Base-by-base conservation (phyloP, 2,113 vertebrate genomes). In the Urocitellus parryii region DNA sequence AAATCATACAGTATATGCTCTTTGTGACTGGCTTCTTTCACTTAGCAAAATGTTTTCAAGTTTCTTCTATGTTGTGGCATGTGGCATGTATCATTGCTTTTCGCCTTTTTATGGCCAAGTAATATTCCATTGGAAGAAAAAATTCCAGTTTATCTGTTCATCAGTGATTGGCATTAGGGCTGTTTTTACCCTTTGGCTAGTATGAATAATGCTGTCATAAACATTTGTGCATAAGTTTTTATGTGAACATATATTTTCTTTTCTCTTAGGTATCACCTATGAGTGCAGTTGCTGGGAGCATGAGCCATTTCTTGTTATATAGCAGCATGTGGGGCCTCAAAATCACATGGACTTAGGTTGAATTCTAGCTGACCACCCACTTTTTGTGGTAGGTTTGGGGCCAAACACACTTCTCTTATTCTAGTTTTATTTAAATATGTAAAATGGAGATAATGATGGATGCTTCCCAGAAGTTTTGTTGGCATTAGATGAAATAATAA, bases 1-100 rank as follows among this genome's bases (percentile, higher is more conserved):
- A 73, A 77, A 34, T 63, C 29, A 53, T 22, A 63, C 8, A 58
- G 24, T 34, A n/a, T 5, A 6, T 25, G 17, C 4, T 84, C 42
- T 88, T 74, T 80, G 81, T 80, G 22, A n/a, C 56, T 63, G 74
- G 12, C 20, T 78, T 87, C 80, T 94, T 91, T 73, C 45, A 65
- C 56, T 92, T 78, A 80, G 58, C 24, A 77, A 78, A 63, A 70
- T 37, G 6, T 45, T 82, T 78, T 73, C n/a, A 48, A 37, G n/a
- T 13, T 70, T 61, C 9, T 63, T 34, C 8, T 29, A 25, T 13
- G 24, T 34, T 29, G 34, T 32, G 56, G 24, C n/a, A 2, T 18
- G 11, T 61, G 70, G 24, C 34, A 3, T 17, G 14, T 53, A 53
- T 12, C 4, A 37, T 1, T 81, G 17, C 34, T 84, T 63, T 32